A percentile compares a stretch with the other conserved stretches of the same genome.
phyloP scores from a whole-genome alignment of 2,113 vertebrate genomes.

The Apus apus region DNA sequence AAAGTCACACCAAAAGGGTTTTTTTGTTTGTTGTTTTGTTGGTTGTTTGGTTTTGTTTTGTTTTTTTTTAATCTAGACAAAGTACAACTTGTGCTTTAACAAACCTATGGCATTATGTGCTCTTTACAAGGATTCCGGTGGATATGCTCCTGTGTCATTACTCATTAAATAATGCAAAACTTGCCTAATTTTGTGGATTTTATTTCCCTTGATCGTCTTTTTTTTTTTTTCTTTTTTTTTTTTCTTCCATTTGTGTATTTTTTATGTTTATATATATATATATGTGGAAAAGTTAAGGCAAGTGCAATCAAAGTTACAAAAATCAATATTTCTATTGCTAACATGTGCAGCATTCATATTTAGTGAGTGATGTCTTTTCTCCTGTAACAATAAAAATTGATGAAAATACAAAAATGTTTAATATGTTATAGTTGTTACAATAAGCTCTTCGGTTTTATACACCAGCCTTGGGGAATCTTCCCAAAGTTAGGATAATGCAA shows the following conservation, averaged over 20 bases:
- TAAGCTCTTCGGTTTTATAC: not conserved
- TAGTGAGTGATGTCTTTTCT: conserved; percentile 60
- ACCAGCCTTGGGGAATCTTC: not conserved
- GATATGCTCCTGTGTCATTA: conserved; percentile 48
- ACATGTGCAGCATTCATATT: conserved; percentile 76
- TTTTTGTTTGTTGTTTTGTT: not conserved
- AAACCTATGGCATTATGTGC: conserved; percentile 73
- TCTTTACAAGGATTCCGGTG: conserved; percentile 58
- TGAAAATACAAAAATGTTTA: conserved; percentile 65
- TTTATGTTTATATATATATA: conserved; percentile 24
- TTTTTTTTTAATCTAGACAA: conserved; percentile 59
- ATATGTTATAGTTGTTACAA: conserved; percentile 29
- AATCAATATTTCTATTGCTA: conserved; percentile 76
- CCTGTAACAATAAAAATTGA: conserved; percentile 57
- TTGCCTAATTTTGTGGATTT: conserved; percentile 65
- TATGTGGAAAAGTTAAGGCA: conserved; percentile 75
- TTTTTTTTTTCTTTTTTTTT: not conserved
- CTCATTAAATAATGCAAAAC: conserved; percentile 68
- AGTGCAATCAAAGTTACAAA: conserved; percentile 77
- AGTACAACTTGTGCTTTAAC: conserved; percentile 79
- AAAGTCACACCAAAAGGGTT: conserved; percentile 69
- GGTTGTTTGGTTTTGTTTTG: not conserved
- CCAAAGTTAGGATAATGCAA: conserved; percentile 5
- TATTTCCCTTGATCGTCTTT: not conserved
- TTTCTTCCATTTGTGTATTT: not conserved